Percentiles rank a stretch among this genome's conserved stretches.
Evolutionary conservation across 2,113 vertebrate species (phyloP).

Genomic region (Mandrillus leucophaeus): DNA sequence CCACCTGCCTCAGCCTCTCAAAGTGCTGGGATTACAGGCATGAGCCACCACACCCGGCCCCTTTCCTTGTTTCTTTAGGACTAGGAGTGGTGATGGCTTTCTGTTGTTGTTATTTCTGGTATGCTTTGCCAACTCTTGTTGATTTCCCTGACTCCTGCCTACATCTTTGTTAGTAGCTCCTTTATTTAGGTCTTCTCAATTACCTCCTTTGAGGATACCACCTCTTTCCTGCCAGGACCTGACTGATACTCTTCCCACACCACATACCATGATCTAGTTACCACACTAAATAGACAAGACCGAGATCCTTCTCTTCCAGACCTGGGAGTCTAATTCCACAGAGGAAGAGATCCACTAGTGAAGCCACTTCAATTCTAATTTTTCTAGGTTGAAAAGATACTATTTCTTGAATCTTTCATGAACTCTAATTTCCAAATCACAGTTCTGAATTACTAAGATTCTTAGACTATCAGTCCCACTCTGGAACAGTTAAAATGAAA

Average conservation of each 20-base stretch:
- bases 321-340: neutral
- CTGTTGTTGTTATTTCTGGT: neutral
- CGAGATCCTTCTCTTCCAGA: neutral
- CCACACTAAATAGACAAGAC: neutral
- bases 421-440: slow-evolving; percentile 40
- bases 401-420: neutral
- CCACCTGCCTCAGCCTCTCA: too few species aligned
- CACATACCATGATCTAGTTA: neutral
- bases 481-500: neutral
- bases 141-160: neutral
- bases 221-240: neutral
- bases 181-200: neutral
- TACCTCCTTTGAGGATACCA: neutral
- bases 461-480: neutral
- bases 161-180: neutral
- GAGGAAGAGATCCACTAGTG: neutral
- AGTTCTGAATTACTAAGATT: slow-evolving; percentile 16
- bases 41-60: too few species aligned
- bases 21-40: too few species aligned
- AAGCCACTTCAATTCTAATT: neutral
- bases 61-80: neutral
- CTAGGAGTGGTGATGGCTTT: neutral
- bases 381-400: slow-evolving; percentile 31
- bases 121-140: neutral
- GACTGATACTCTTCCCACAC: neutral